Evolutionary conservation across 2,113 vertebrate genomes (phyloP), one percentile per base, ranked within the genome.

Genomic region (Ochotona princeps): DNA sequence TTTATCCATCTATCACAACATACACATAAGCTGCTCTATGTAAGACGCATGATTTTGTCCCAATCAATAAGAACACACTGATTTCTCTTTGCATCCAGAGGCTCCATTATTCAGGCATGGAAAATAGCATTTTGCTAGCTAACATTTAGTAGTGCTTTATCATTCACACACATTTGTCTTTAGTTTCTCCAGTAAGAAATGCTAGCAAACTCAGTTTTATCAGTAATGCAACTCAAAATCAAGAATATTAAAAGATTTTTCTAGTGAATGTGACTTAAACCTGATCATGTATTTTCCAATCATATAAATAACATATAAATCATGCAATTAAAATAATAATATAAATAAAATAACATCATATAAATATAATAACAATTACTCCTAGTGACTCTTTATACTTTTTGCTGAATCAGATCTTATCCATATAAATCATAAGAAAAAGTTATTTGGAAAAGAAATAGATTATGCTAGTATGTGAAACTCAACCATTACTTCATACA

Each of bases 1-100:
- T 87, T 90, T 85, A 96, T 79, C 61, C 54, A 73, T 84, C 73
- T 47, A 47, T 92, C 60, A 93, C 61, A 75, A 80, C 3, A 67
- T 70, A 32, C 44, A 1, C 25, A 63, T 84, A 61, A 49, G 25
- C 54, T 87, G 44, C 18, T 79, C 87, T 74, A 30, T 70, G 32
- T 25, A 86, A 96, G 32, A 18, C 4, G 44, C 38, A 28, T 88
- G 63, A 95, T 87, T 70, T 60, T 92, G 25, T 85, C 60, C 28
- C 32, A 91, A 51, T 82, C 89, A 83, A 91, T 92, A 87, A 89
- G 70, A 49, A 87, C 51, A 4, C 28, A 49, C 30, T 83, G 79
- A 87, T 35, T 95, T 49, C 51, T 20, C 6, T 57, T 86, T 89
- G 76, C 74, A 6, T 35, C 10, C 67, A 67, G 28, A 7, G 8